These are phyloP conservation scores for Drosophila asahinai DNA, from an alignment of 1,140 invertebrate species.

Conservation along the genomic window DNA sequence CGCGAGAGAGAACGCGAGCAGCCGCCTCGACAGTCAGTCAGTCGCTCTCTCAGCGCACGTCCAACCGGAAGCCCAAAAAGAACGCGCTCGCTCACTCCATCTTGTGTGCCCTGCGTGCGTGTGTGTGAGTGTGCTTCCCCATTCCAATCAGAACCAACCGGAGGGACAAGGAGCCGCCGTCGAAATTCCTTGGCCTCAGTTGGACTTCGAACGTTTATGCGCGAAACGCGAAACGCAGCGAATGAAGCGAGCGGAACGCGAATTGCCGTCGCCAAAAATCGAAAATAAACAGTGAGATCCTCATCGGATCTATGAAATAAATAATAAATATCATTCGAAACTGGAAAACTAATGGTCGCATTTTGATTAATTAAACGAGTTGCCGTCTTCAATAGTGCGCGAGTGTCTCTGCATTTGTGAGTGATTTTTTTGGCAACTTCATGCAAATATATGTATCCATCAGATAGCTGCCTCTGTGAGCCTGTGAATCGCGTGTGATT, in stretches of 20 bases:
- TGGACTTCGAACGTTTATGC: conserved; percentile 49
- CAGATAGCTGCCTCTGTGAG: conserved; percentile 6
- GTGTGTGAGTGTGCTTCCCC: conserved; percentile 43
- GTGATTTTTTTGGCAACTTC: conserved; percentile 57
- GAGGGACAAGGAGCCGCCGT: conserved; percentile 36
- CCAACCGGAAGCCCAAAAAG: conserved; percentile 75
- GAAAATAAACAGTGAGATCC: conserved; percentile 32
- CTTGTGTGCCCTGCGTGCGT: conserved; percentile 29
- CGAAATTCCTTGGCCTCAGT: conserved; percentile 66
- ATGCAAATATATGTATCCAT: conserved; percentile 62
- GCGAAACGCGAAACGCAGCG: conserved; percentile 43
- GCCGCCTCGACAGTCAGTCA: conserved; percentile 39
- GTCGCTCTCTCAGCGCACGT: conserved; percentile 67
- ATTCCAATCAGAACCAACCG: conserved; percentile 74
- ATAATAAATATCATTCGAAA: conserved; percentile 31
- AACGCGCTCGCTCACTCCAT: conserved; percentile 66
- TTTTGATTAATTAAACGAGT: conserved; percentile 56
- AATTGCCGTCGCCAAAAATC: conserved; percentile 75
- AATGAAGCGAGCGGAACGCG: conserved; percentile 32
- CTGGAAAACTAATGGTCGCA: conserved; percentile 40
- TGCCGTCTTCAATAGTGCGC: conserved; percentile 24
- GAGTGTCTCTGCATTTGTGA: conserved; percentile 45
- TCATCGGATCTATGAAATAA: neutral
- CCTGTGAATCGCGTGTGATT: conserved; percentile 66
- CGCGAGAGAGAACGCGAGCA: conserved; percentile 46